Evolutionary conservation across 2,113 vertebrate species (phyloP), one percentile per base, ranked within the genome.

Genomic region (Prolemur simus): DNA sequence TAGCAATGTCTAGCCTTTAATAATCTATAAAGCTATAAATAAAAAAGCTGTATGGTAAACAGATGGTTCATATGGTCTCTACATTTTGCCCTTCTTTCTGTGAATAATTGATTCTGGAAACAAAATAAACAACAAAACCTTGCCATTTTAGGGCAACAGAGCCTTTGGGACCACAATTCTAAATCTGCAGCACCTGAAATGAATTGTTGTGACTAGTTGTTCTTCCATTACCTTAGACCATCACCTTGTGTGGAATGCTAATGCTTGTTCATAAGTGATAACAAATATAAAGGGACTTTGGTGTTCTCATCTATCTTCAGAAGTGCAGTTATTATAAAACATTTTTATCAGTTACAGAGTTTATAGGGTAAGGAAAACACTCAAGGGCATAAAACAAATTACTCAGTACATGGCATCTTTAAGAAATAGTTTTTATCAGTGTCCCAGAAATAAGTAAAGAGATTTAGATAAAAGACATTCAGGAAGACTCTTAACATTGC

Each of bases 321-420:
- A 66, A 94, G n/a, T 84, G 58, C 89, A 80, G 64, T 93, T 89
- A 42, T 4, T 77, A 91, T 52, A 66, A 96, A 93, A 47, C 7
- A n/a, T 3, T 94, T 91, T 96, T 71, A n/a, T 14, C 47, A 49
- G 21, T 84, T 95, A 13, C 49, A 94, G 54, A 68, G 45, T 94
- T 92, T 64, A 73, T 58, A 84, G 69, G 86, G 58, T 78, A 96
- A 96, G 60, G 88, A 92, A 92, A 92, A 80, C 58, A 64, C 56
- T 83, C 37, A 56, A 82, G 73, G 37, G 3, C 74, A 64, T 64
- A 20, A 82, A 93, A 29, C 18, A 47, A 73, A 68, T 85, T 58
- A 76, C 32, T 90, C 71, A 64, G 34, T 95, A 78, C 27, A 63
- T 56, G 66, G 12, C n/a, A 94, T 56, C 54, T 52, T 92, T 89